A percentile compares a stretch with the other conserved stretches of the same genome.
Evolutionary conservation across 2,797 vertebrate genomes (phyloP).

Genomic region (Cossypha polioptera): DNA sequence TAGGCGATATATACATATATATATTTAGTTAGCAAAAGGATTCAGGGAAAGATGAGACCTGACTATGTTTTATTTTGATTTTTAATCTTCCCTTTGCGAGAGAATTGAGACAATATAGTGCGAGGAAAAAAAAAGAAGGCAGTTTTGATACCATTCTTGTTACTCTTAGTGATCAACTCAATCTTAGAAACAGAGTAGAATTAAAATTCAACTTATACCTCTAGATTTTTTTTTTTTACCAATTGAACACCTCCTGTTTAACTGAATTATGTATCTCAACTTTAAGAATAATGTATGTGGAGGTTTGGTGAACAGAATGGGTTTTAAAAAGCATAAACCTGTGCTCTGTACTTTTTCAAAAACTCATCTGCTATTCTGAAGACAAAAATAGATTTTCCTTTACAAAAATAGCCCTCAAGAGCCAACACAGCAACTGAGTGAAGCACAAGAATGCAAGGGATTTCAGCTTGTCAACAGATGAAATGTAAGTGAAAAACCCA

Average conservation of each 20-base stretch:
- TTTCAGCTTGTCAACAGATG: background rate
- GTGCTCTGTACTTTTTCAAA: background rate
- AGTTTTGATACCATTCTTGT: background rate
- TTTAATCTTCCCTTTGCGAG: background rate
- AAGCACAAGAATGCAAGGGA: background rate
- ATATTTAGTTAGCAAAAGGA: background rate
- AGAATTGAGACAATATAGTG: background rate
- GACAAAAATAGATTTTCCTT: conserved; percentile 12
- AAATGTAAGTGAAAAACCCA: background rate
- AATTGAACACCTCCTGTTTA: background rate
- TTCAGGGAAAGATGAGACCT: background rate
- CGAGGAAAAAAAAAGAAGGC: background rate
- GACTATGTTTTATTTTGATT: background rate
- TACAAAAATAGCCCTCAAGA: conserved; percentile 28
- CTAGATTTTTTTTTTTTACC: background rate
- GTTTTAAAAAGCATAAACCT: background rate
- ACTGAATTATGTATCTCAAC: background rate
- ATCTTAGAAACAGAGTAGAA: background rate
- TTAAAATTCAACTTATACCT: background rate
- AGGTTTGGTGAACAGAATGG: background rate
- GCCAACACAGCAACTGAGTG: background rate
- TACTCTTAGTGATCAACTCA: background rate
- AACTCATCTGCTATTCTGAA: background rate
- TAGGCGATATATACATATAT: background rate
- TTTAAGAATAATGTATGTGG: background rate